Percentiles rank a stretch among this genome's conserved stretches.
Conservation (phyloP, 2,113 vertebrate genomes). For the Alouatta palliata region DNA sequence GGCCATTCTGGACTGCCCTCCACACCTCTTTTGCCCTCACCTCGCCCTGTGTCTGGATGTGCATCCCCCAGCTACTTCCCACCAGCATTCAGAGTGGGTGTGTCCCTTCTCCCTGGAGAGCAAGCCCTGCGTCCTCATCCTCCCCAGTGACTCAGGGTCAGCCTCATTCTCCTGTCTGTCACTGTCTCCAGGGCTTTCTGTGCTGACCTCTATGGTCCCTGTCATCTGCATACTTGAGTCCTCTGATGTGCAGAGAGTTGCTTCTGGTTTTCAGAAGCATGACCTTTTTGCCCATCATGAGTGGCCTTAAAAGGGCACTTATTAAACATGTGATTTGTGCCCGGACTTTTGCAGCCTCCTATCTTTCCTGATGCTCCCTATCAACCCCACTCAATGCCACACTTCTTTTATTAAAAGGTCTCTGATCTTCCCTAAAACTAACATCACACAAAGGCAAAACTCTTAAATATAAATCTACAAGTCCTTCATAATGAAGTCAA, state of each 20-base stretch:
- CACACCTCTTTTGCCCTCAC: background rate
- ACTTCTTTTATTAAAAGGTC: background rate
- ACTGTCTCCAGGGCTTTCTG: background rate
- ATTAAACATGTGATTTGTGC: background rate
- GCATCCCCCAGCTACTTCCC: background rate
- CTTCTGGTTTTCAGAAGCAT: background rate
- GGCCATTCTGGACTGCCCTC: background rate
- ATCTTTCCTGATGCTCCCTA: background rate
- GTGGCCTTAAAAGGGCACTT: background rate
- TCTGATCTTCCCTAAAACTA: background rate
- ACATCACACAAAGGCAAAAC: background rate
- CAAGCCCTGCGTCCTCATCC: background rate
- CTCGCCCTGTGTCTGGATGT: background rate
- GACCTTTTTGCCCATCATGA: fast-evolving
- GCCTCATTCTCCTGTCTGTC: too few relatives aligned
- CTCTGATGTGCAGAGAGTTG: background rate
- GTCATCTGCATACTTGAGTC: fast-evolving
- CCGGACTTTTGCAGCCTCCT: background rate
- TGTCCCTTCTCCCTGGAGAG: background rate
- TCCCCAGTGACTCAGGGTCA: background rate
- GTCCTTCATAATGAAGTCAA: background rate
- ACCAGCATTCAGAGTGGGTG: background rate
- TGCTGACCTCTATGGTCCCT: background rate
- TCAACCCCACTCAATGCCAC: background rate
- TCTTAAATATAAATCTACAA: background rate